Conservation (phyloP, 2,113 vertebrate genomes). For the Eubucco bourcierii region DNA sequence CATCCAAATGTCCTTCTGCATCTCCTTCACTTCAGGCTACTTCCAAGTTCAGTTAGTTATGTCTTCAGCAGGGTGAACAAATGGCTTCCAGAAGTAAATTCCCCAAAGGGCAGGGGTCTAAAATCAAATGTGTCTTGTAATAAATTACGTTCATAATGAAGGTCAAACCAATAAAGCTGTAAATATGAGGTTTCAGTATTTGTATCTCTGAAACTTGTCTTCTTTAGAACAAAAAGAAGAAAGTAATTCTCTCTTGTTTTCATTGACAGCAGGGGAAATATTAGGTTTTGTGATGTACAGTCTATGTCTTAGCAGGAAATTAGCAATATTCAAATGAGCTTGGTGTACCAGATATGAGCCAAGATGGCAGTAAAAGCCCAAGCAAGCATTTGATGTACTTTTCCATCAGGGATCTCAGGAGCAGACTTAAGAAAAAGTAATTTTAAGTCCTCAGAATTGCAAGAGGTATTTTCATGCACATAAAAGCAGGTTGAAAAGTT, state of each 20-base stretch:
- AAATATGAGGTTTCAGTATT: neutral
- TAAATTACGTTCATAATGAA: neutral
- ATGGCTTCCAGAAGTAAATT: neutral
- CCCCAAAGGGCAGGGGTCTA: neutral
- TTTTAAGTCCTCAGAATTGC: constrained; percentile 10
- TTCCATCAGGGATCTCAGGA: constrained; percentile 19
- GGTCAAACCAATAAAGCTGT: neutral
- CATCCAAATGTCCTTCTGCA: neutral
- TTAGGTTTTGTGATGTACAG: neutral
- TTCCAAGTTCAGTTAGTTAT: neutral
- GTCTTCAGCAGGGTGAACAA: neutral
- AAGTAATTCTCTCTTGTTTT: neutral
- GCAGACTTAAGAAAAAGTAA: constrained; percentile 24
- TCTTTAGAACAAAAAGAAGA: neutral
- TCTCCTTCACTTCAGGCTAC: neutral
- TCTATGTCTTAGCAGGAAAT: constrained; percentile 8
- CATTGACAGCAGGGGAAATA: neutral
- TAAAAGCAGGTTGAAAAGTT: constrained; percentile 7
- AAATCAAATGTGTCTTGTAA: neutral
- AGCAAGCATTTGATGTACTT: neutral
- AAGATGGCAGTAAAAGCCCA: constrained; percentile 5
- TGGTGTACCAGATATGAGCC: constrained; percentile 5
- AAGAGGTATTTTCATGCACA: neutral
- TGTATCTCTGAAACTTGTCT: neutral
- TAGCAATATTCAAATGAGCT: constrained; percentile 15